Conservation (phyloP, 2,888 invertebrate species). For the Apocheima hispidaria region DNA sequence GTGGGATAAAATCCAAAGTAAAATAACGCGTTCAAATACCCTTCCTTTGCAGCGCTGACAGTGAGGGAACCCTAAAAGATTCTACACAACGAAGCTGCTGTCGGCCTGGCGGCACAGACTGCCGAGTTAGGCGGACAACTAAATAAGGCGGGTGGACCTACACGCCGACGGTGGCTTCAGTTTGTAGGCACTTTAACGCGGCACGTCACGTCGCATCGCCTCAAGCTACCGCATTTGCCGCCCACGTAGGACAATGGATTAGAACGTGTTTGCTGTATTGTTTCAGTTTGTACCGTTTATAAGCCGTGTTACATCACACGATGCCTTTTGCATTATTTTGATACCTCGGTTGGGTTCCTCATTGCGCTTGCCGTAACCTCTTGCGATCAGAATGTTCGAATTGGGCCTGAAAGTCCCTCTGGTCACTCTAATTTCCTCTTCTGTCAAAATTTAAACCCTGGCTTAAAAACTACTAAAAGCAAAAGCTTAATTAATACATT, state of each 20-base stretch:
- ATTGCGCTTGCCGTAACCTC: constrained; percentile 71
- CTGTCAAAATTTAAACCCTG: constrained; percentile 65
- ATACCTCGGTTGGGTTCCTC: constrained; percentile 54
- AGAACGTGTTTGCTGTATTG: background rate
- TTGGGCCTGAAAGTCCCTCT: constrained; percentile 74
- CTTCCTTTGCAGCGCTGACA: too few species aligned
- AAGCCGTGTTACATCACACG: constrained; percentile 48
- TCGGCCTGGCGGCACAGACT: too few species aligned
- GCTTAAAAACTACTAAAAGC: constrained; percentile 19
- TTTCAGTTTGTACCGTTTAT: constrained; percentile 35
- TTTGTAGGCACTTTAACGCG: background rate
- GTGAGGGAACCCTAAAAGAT: too few species aligned
- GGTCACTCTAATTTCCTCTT: constrained; percentile 75
- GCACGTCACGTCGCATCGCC: background rate
- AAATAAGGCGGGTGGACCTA: too few species aligned
- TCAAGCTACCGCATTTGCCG: background rate
- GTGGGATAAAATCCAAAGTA: too few species aligned
- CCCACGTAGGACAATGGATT: constrained; percentile 2
- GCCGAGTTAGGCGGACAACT: too few species aligned
- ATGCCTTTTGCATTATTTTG: constrained; percentile 38
- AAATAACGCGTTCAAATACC: too few species aligned
- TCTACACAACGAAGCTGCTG: too few species aligned
- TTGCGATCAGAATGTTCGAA: constrained; percentile 74
- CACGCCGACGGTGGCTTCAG: background rate
- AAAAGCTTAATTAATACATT: constrained; percentile 25